These are phyloP conservation scores for human (Homo sapiens) DNA, from an alignment of 2,113 vertebrate genomes.

Conservation along the genomic window DNA sequence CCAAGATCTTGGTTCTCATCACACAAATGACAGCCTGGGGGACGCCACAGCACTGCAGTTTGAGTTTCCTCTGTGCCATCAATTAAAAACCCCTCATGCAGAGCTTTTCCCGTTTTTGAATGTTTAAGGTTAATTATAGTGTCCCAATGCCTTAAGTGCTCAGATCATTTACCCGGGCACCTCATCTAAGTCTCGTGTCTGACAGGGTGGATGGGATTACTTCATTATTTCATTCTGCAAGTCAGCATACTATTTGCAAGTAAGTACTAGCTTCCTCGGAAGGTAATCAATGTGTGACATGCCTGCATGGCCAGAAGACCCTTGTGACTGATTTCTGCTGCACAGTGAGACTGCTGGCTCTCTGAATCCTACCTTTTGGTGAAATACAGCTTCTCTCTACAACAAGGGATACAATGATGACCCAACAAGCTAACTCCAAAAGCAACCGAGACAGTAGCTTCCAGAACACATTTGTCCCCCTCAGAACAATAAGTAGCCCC, in stretches of 20 bases:
- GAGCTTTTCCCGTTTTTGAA: conserved; percentile 58
- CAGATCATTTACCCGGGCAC: conserved; percentile 52
- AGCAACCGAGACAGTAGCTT: neutral
- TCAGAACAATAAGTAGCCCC: neutral
- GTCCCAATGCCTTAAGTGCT: neutral
- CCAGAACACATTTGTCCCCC: neutral
- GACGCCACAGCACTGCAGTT: neutral
- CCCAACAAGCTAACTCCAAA: conserved; percentile 23
- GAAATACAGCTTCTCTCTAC: neutral
- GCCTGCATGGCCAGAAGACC: neutral
- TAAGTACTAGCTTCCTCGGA: conserved; percentile 48
- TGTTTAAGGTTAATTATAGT: conserved; percentile 65
- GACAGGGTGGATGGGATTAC: conserved; percentile 44
- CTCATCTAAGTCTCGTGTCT: conserved; percentile 36
- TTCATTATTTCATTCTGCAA: conserved; percentile 56
- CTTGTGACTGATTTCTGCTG: neutral
- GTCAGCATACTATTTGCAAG: conserved; percentile 58
- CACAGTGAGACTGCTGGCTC: neutral
- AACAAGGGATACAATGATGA: neutral
- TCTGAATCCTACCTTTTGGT: neutral
- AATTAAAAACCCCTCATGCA: conserved; percentile 52
- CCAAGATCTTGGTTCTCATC: neutral
- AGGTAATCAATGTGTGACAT: conserved; percentile 33
- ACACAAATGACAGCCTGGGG: fast-evolving
- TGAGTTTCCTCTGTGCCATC: conserved; percentile 31